Evolutionary conservation across 2,888 invertebrate species (phyloP), one percentile per base, ranked within the genome.

Genomic region (Ornithoptera priamus): DNA sequence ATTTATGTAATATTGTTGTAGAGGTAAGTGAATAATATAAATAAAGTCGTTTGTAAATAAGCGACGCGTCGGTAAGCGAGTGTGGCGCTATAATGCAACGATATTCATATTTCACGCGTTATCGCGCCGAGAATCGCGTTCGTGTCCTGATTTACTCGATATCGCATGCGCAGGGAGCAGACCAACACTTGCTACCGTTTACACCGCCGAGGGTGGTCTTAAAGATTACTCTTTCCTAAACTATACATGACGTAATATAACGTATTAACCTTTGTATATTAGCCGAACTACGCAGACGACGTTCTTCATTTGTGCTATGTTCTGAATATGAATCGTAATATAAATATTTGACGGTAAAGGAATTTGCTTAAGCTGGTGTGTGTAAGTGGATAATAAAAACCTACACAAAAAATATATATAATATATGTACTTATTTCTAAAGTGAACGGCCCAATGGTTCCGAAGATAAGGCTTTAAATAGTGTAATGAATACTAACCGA

Each of bases 141-240:
- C 82, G 82, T 80, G 84, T 84, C 75, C 86, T 85, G 89, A 90
- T 90, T 88, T 88, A 88, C 89, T 84, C 76, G 89, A 87, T 85
- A 85, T 83, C 79, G 81, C 79, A 78, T 79, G 81, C 78, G 79
- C 80, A 78, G 76, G 76, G 79, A 79, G 80, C 80, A 82, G 75
- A 76, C 77, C 79, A 81, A 81, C 84, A 81, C 79, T 80, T 79
- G 85, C 87, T 86, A 86, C 87, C 76, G 86, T 84, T 81, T 77
- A 74, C 77, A 70, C 74, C 75, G 67, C 73, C 75, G 73, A 76
- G 78, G 81, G 82, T 80, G 81, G 80, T 79, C 81, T 70, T 71
- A 68, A 71, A 68, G 65, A 20, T 59, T 39, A 39, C 39, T 50
- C 50, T 61, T 64, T 17, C 18, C 18, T 50, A 12, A 50, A 50